Conservation (phyloP, 2,888 invertebrate genomes). For the Tenthredo notha region DNA sequence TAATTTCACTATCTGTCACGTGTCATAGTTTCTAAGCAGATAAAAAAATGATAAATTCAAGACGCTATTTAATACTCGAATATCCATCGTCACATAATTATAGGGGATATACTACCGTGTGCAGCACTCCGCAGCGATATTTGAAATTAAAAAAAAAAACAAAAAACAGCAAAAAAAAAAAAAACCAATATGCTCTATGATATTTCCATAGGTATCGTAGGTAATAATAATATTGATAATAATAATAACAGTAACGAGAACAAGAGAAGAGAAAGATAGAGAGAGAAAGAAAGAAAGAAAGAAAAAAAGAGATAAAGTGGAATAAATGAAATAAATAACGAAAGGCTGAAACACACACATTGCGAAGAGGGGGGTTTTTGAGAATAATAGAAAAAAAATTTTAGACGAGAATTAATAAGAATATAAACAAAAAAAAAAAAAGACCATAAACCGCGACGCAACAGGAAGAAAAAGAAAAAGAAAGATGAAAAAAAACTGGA, state of each 20-base stretch:
- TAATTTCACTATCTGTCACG: constrained; percentile 64
- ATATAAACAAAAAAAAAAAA: not conserved
- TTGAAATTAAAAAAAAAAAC: not conserved
- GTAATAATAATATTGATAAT: not conserved
- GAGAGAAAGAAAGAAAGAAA: not conserved
- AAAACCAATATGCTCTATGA: not conserved
- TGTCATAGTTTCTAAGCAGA: constrained; percentile 48
- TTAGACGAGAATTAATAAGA: constrained; percentile 2
- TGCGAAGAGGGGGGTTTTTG: not conserved
- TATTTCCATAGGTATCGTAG: not conserved
- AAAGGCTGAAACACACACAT: not conserved
- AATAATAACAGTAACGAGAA: not conserved
- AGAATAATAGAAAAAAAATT: not conserved
- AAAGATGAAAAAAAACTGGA: constrained; percentile 48
- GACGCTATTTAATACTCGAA: not conserved
- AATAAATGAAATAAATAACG: constrained; percentile 7
- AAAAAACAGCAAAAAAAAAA: not conserved
- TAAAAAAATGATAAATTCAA: constrained; percentile 29
- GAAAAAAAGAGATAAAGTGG: not conserved
- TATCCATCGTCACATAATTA: constrained; percentile 17
- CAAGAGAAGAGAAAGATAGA: not conserved
- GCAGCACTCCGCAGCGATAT: not conserved
- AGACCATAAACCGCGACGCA: not conserved
- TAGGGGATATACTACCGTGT: not conserved
- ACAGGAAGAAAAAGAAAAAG: constrained; percentile 60